Evolutionary conservation across 2,797 vertebrate species (phyloP).

Genomic region (Oryzias sinensis): DNA sequence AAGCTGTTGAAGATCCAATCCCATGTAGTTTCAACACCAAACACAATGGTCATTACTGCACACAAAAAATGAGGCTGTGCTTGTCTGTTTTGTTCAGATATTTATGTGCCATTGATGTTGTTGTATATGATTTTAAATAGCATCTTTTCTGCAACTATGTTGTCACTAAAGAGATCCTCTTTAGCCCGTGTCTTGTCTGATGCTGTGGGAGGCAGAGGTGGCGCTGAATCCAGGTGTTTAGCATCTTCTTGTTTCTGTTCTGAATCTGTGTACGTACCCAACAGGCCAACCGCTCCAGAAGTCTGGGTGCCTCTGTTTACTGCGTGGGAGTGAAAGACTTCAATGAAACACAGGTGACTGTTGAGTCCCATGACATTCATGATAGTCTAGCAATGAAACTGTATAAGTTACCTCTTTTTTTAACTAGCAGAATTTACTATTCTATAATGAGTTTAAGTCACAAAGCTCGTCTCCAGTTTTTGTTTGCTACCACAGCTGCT

Average conservation of each 20-base stretch:
- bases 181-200: slow-evolving; percentile 25
- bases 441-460: neutral
- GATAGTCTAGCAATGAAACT: neutral
- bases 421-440: slow-evolving; percentile 1
- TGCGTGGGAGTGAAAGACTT: slow-evolving; percentile 99
- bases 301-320: slow-evolving; percentile 93
- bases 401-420: slow-evolving; percentile 4
- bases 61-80: neutral
- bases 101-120: slow-evolving; percentile 4
- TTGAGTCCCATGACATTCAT: slow-evolving; percentile 6
- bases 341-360: slow-evolving; percentile 94
- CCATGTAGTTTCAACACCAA: slow-evolving; percentile 18
- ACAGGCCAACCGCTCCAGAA: slow-evolving; percentile 94
- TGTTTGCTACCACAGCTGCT: neutral
- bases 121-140: slow-evolving; percentile 3
- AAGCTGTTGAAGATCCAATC: slow-evolving; percentile 1
- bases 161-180: neutral
- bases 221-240: slow-evolving; percentile 64
- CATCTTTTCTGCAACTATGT: slow-evolving; percentile 20
- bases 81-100: slow-evolving; percentile 13
- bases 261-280: slow-evolving; percentile 52
- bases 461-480: neutral
- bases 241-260: slow-evolving; percentile 53
- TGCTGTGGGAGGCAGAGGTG: slow-evolving; percentile 38
- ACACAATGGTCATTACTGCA: neutral